A percentile compares a stretch with the other conserved stretches of the same genome.
Conservation (phyloP, 2,797 vertebrate genomes). For the Setipinna tenuifilis region DNA sequence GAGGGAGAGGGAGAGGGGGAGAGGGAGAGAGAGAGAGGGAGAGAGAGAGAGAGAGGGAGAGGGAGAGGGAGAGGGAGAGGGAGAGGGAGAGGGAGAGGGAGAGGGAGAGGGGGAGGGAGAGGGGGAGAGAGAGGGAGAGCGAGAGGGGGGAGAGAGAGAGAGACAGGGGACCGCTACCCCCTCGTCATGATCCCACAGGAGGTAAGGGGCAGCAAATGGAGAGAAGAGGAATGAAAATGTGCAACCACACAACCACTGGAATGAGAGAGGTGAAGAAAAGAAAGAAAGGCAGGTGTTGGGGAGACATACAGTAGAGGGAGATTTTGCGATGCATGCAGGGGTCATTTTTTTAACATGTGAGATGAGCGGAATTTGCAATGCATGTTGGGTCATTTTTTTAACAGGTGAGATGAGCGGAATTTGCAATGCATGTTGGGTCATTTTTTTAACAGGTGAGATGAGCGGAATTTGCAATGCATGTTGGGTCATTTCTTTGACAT, state of each 20-base stretch:
- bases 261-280: neutral
- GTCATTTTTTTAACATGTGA: no score
- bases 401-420: neutral
- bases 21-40: neutral
- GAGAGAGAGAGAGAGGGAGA: neutral
- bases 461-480: neutral
- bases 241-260: neutral
- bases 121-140: neutral
- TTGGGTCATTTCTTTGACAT: no score
- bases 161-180: constrained; percentile 81
- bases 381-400: no score
- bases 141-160: no score
- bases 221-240: neutral
- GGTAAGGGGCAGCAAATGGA: constrained; percentile 62
- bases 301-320: no score
- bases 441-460: neutral
- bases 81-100: neutral
- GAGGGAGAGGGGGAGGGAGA: no score
- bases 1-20: neutral
- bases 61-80: neutral
- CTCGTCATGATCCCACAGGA: constrained; percentile 79
- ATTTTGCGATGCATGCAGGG: no score
- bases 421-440: neutral
- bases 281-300: no score
- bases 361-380: no score